Conservation (phyloP, 2,113 vertebrate genomes). For the Stictonetta naevosa region DNA sequence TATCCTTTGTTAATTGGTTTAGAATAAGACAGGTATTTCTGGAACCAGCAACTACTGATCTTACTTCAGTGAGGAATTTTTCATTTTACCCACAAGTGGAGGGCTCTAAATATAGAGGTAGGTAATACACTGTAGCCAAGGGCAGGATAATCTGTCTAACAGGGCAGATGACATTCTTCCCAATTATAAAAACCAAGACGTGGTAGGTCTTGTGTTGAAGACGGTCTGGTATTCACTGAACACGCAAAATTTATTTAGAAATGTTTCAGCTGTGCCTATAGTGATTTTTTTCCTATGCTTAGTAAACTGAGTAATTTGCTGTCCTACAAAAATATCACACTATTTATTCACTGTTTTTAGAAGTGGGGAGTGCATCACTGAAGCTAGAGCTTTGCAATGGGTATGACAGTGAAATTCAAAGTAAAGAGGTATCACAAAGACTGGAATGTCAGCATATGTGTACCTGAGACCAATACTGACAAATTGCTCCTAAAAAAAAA, state of each 20-base stretch:
- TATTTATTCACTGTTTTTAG: neutral
- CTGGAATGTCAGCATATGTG: neutral
- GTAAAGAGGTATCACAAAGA: neutral
- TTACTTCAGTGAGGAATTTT: neutral
- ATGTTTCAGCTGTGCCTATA: neutral
- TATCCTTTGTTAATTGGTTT: slow-evolving; percentile 23
- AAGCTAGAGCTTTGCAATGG: neutral
- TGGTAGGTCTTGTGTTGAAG: neutral
- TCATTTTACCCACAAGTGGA: neutral
- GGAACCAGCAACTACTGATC: neutral
- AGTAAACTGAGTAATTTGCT: neutral
- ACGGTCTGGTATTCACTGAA: neutral
- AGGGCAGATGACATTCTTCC: neutral
- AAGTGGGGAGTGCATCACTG: neutral
- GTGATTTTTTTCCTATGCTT: neutral
- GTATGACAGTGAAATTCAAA: slow-evolving; percentile 2
- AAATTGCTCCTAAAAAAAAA: neutral
- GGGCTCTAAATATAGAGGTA: neutral
- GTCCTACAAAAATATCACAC: neutral
- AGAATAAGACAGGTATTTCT: slow-evolving; percentile 13
- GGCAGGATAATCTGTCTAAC: neutral
- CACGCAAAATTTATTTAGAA: neutral
- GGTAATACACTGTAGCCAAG: neutral
- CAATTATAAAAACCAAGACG: neutral
- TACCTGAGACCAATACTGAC: neutral